A percentile compares a stretch with the other conserved stretches of the same genome.
These are phyloP conservation scores for Aspidapion aeneum DNA, from an alignment of 2,888 invertebrate species.

Conservation along the genomic window DNA sequence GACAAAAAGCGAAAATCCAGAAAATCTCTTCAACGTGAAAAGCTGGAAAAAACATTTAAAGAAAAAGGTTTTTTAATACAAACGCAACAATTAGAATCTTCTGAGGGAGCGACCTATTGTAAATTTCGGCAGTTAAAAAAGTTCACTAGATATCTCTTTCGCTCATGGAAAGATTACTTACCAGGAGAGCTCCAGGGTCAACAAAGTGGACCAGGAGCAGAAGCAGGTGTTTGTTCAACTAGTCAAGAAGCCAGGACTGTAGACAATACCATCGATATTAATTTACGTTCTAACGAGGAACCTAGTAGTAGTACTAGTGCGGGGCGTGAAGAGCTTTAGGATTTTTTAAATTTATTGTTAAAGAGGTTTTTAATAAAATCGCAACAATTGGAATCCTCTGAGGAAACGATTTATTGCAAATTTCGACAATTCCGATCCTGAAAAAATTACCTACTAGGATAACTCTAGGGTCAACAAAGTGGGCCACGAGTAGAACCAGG, in stretches of 20 bases:
- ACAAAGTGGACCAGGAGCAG: neutral
- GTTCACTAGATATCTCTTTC: slow-evolving; percentile 85
- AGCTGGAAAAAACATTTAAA: slow-evolving; percentile 87
- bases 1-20: slow-evolving; percentile 69
- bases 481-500: neutral
- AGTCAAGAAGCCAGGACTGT: neutral
- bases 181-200: slow-evolving; percentile 54
- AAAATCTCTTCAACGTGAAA: slow-evolving; percentile 81
- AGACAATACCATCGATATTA: neutral
- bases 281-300: neutral
- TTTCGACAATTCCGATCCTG: slow-evolving; percentile 88
- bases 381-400: slow-evolving; percentile 87
- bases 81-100: slow-evolving; percentile 88
- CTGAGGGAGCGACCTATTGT: slow-evolving; percentile 91
- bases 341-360: too few relatives aligned
- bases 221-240: neutral
- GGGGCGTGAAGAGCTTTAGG: too few relatives aligned
- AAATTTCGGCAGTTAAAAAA: slow-evolving; percentile 88
- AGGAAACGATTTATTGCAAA: slow-evolving; percentile 92
- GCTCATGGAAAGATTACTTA: slow-evolving; percentile 92
- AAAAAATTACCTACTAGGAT: slow-evolving; percentile 87
- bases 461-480: slow-evolving; percentile 15
- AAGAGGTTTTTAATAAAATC: slow-evolving; percentile 92
- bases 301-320: neutral
- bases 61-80: slow-evolving; percentile 92